phyloP scores from a whole-genome alignment of 2,113 vertebrate genomes.

The Eubucco bourcierii region DNA sequence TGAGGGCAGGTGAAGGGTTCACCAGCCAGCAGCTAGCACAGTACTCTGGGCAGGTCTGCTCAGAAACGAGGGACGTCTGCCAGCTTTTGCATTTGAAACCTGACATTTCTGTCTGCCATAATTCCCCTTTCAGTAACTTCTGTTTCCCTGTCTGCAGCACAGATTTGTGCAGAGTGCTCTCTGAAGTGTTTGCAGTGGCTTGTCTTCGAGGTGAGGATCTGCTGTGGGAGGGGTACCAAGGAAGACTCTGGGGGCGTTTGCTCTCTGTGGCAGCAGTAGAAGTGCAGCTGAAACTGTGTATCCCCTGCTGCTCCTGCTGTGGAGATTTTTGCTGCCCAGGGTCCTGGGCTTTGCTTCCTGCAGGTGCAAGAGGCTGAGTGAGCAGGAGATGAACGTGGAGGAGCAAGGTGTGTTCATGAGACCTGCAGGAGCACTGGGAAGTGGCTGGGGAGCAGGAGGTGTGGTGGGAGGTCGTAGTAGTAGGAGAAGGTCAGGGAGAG shows the following conservation, averaged over 20 bases:
- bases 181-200: accelerated
- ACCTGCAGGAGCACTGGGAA: background rate
- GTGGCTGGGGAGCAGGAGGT: accelerated
- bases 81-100: background rate
- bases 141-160: accelerated
- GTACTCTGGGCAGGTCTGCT: background rate
- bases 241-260: background rate
- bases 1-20: background rate
- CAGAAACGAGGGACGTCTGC: background rate
- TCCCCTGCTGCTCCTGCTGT: accelerated
- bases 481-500: accelerated
- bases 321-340: accelerated
- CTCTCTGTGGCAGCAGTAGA: background rate
- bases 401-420: accelerated
- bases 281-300: too few species aligned
- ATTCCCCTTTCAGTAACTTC: too few species aligned
- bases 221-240: background rate
- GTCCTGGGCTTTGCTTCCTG: accelerated
- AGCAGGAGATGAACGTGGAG: too few species aligned
- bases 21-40: background rate
- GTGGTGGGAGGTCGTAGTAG: background rate
- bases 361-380: background rate
- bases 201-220: background rate
- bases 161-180: accelerated
- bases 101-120: background rate